Evolutionary conservation across 2,797 vertebrate species (phyloP).

Genomic region (Staurois parvus): DNA sequence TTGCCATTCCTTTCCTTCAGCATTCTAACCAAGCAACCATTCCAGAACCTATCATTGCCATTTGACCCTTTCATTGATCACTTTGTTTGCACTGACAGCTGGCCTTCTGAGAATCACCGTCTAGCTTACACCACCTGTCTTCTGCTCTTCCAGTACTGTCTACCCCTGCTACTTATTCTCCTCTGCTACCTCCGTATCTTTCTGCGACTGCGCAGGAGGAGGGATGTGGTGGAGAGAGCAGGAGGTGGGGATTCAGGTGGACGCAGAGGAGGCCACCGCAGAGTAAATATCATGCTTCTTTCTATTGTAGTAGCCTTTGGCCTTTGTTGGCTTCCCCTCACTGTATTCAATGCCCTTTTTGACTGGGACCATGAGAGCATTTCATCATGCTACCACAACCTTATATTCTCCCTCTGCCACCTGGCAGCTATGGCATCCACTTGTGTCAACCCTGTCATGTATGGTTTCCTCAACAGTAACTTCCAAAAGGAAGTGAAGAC

Average conservation of each 20-base stretch:
- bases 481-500: constrained; percentile 86
- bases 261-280: constrained; percentile 72
- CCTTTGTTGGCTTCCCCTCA: constrained; percentile 84
- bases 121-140: constrained; percentile 83
- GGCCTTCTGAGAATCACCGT: constrained; percentile 76
- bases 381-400: constrained; percentile 77
- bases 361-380: constrained; percentile 85
- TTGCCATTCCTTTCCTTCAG: constrained; percentile 81
- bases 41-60: constrained; percentile 78
- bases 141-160: constrained; percentile 82
- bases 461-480: constrained; percentile 88
- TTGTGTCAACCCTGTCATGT: constrained; percentile 86
- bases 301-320: constrained; percentile 82
- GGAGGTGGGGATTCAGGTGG: constrained; percentile 66
- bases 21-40: constrained; percentile 75
- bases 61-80: constrained; percentile 72
- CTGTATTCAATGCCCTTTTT: constrained; percentile 83
- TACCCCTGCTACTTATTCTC: constrained; percentile 80
- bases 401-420: constrained; percentile 86
- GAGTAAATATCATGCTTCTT: constrained; percentile 82
- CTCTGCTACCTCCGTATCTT: constrained; percentile 84
- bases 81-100: constrained; percentile 79
- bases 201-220: constrained; percentile 79
- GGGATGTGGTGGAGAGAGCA: constrained; percentile 82
- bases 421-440: constrained; percentile 84